phyloP scores from a whole-genome alignment of 2,113 vertebrate species.

The Apus apus region DNA sequence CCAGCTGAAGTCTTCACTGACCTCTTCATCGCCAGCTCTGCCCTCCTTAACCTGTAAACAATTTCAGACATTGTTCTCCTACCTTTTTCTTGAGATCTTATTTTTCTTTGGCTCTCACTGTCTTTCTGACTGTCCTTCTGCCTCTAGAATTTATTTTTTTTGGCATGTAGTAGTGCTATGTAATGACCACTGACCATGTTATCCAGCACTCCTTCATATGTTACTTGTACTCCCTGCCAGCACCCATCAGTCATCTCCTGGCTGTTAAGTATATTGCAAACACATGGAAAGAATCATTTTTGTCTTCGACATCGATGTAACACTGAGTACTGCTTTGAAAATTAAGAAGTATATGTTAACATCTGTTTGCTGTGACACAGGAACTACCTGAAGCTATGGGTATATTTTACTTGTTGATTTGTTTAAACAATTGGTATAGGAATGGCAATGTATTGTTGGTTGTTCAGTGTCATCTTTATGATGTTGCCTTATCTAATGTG shows the following conservation, averaged over 20 bases:
- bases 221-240: background rate
- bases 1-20: background rate
- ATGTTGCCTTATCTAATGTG: background rate
- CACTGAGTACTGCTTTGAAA: background rate
- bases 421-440: background rate
- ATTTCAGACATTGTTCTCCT: background rate
- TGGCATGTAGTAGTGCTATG: background rate
- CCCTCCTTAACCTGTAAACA: background rate
- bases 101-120: background rate
- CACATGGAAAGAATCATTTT: background rate
- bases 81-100: background rate
- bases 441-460: background rate
- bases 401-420: background rate
- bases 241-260: background rate
- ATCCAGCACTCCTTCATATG: background rate
- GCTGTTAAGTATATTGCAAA: background rate
- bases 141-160: background rate
- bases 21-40: background rate
- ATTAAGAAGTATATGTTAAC: background rate
- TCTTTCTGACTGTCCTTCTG: background rate
- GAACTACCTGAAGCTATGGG: background rate
- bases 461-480: background rate
- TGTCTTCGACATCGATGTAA: background rate
- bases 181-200: background rate
- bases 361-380: background rate